phyloP scores from a whole-genome alignment of 2,113 vertebrate species.

The Xenopus tropicalis region DNA sequence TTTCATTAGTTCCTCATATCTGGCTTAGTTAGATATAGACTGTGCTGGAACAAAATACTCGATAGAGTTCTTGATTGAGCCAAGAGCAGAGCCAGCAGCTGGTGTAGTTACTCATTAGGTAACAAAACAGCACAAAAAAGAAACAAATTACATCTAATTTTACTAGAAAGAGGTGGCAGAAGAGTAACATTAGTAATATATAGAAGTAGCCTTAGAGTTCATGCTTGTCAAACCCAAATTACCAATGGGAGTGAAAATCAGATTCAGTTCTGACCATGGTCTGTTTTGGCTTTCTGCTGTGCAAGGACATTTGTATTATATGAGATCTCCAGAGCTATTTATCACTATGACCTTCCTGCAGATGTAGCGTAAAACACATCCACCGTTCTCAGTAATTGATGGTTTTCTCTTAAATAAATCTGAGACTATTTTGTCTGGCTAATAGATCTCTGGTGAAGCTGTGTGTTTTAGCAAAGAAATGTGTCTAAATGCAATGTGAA shows the following conservation, averaged over 20 bases:
- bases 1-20: constrained; percentile 16
- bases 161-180: background rate
- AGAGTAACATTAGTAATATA: background rate
- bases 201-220: background rate
- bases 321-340: background rate
- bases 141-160: background rate
- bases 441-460: background rate
- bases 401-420: constrained; percentile 6
- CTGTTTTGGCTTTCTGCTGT: constrained; percentile 3
- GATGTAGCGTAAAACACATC: constrained; percentile 3
- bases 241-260: background rate
- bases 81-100: background rate
- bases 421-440: background rate
- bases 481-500: too few relatives aligned
- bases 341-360: constrained; percentile 3
- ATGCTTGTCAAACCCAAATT: background rate
- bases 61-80: constrained; percentile 1
- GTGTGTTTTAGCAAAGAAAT: background rate
- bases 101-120: background rate
- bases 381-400: background rate
- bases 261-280: background rate
- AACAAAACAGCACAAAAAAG: background rate
- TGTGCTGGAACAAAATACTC: background rate
- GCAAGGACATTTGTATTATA: constrained; percentile 4
- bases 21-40: constrained; percentile 3